Evolutionary conservation across 2,797 vertebrate species (phyloP).

Genomic region (Carduelis carduelis): DNA sequence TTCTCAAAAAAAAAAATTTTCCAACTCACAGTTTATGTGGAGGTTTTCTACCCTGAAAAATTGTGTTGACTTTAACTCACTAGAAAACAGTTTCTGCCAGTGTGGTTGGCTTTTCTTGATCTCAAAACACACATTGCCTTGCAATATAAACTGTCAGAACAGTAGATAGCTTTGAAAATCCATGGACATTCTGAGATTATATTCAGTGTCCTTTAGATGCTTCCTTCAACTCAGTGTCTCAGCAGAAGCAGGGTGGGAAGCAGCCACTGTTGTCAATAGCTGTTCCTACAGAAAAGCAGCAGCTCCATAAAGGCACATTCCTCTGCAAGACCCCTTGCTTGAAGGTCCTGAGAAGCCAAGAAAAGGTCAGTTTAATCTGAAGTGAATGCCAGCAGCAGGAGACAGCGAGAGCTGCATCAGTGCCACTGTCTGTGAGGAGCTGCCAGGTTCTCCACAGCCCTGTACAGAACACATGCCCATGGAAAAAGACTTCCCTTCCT

Average conservation of each 20-base stretch:
- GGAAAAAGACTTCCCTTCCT: not conserved
- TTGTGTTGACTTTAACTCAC: not conserved
- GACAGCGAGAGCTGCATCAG: not conserved
- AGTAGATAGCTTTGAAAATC: not conserved
- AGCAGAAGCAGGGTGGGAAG: not conserved
- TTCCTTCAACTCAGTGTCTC: not conserved
- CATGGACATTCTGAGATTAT: not conserved
- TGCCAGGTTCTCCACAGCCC: not conserved
- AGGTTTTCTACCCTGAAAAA: not conserved
- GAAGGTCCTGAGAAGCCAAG: not conserved
- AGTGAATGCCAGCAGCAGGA: not conserved
- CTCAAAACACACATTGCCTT: not conserved
- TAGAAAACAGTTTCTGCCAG: not conserved
- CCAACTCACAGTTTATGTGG: not conserved
- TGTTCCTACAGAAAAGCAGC: not conserved
- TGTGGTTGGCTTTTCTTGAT: not conserved
- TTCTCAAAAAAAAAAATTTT: not conserved
- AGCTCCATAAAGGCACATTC: not conserved
- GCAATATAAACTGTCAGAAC: not conserved
- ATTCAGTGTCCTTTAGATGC: not conserved
- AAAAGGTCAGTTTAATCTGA: not conserved
- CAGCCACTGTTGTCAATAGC: not conserved
- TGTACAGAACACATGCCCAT: not conserved
- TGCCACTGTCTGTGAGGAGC: not conserved
- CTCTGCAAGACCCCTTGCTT: not conserved